phyloP scores from a whole-genome alignment of 2,113 vertebrate genomes.

The Ibidorhyncha struthersii region DNA sequence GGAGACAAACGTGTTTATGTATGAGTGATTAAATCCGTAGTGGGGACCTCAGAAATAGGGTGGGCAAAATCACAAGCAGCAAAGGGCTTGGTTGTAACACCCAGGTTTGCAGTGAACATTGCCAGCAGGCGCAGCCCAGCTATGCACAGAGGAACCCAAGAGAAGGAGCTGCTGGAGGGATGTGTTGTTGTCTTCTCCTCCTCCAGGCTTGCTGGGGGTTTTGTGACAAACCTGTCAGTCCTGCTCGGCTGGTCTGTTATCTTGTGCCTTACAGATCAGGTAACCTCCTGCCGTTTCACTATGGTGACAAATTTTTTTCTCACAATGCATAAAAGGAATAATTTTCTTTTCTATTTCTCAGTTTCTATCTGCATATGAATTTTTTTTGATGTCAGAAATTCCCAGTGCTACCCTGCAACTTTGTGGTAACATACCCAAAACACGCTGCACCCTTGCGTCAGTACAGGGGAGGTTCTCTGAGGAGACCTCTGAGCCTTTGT shows the following conservation, averaged over 20 bases:
- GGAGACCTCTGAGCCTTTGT: background rate
- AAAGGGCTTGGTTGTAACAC: background rate
- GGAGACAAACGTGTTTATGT: accelerated
- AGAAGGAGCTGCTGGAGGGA: background rate
- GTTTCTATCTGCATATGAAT: background rate
- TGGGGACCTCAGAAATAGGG: background rate
- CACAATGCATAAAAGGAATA: background rate
- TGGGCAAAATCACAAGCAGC: background rate
- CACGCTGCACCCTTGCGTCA: background rate
- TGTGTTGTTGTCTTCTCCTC: background rate
- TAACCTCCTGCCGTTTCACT: background rate
- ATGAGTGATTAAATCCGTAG: background rate
- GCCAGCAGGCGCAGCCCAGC: background rate
- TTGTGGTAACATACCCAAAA: background rate
- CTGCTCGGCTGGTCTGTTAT: background rate
- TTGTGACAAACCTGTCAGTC: background rate
- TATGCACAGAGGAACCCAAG: background rate
- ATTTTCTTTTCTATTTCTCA: background rate
- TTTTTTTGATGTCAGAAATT: background rate
- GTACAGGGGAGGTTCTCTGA: background rate
- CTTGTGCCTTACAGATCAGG: background rate
- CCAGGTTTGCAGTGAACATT: background rate
- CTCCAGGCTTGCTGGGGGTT: background rate
- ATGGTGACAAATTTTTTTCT: background rate
- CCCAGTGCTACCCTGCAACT: background rate